Percentiles rank a stretch among this genome's conserved stretches.
Conservation (phyloP, 2,797 vertebrate genomes). For the Chrysocyon brachyurus region DNA sequence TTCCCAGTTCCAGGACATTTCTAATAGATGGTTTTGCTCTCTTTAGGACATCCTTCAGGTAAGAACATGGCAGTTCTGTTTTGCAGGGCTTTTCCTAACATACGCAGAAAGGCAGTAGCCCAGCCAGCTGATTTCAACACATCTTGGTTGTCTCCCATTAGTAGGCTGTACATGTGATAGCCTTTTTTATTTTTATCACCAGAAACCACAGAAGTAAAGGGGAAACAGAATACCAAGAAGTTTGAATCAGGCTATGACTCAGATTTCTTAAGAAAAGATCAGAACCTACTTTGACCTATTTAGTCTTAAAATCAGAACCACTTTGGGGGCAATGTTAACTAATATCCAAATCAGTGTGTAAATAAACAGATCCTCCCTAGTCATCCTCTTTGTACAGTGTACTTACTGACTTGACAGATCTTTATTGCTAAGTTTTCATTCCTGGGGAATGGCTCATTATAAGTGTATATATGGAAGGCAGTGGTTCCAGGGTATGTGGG, state of each 20-base stretch:
- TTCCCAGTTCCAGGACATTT: neutral
- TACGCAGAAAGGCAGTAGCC: neutral
- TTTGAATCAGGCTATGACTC: neutral
- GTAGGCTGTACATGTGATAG: neutral
- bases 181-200: neutral
- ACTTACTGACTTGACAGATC: neutral
- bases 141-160: neutral
- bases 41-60: neutral
- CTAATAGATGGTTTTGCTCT: neutral
- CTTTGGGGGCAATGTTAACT: neutral
- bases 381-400: neutral
- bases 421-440: neutral
- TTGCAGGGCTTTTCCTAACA: constrained; percentile 6
- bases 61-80: neutral
- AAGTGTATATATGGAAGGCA: neutral
- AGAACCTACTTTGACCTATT: neutral
- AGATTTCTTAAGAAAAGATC: neutral
- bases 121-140: constrained; percentile 27
- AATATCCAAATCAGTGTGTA: neutral
- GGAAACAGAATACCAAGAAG: neutral
- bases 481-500: neutral
- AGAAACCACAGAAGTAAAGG: neutral
- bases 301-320: neutral
- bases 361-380: neutral
- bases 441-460: neutral